These are phyloP conservation scores for Trigoniulus corallinus DNA, from an alignment of 1,140 invertebrate species.

Conservation along the genomic window DNA sequence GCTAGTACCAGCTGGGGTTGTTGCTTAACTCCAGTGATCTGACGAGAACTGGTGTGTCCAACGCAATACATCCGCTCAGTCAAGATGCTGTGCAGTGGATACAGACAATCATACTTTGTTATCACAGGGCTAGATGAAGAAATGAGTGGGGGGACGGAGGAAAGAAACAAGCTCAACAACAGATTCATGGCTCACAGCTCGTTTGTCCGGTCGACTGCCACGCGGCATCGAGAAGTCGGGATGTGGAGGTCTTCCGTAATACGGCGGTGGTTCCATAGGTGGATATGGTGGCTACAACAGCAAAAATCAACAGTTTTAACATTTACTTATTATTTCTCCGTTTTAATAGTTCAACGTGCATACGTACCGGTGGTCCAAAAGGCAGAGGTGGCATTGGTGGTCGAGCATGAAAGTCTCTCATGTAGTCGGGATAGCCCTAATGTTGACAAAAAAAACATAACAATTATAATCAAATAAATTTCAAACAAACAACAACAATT, in stretches of 20 bases:
- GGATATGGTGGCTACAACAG: slow-evolving; percentile 45
- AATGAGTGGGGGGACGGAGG: not conserved
- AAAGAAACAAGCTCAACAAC: not conserved
- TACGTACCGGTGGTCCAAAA: slow-evolving; percentile 27
- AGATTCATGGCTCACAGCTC: slow-evolving; percentile 13
- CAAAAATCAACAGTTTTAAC: slow-evolving; percentile 40
- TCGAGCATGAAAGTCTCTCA: slow-evolving; percentile 21
- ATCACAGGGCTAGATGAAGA: not conserved
- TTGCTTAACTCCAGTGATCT: too few species aligned
- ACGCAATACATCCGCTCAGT: too few species aligned
- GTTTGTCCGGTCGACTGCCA: slow-evolving; percentile 13
- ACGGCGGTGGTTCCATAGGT: slow-evolving; percentile 48
- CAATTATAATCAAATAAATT: not conserved
- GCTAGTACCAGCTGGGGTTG: too few species aligned
- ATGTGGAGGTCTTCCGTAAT: slow-evolving; percentile 51
- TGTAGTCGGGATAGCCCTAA: slow-evolving; percentile 26
- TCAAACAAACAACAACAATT: slow-evolving; percentile 8
- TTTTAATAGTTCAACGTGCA: slow-evolving; percentile 47
- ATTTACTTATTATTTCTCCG: slow-evolving; percentile 60
- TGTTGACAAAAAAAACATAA: not conserved
- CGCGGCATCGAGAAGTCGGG: slow-evolving; percentile 30
- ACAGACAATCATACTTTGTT: slow-evolving; percentile 20
- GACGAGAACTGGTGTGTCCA: too few species aligned
- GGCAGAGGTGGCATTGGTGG: slow-evolving; percentile 24
- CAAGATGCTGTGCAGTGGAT: not conserved